Evolutionary conservation across 2,113 vertebrate species (phyloP).

Genomic region (Stigmatopora argus): DNA sequence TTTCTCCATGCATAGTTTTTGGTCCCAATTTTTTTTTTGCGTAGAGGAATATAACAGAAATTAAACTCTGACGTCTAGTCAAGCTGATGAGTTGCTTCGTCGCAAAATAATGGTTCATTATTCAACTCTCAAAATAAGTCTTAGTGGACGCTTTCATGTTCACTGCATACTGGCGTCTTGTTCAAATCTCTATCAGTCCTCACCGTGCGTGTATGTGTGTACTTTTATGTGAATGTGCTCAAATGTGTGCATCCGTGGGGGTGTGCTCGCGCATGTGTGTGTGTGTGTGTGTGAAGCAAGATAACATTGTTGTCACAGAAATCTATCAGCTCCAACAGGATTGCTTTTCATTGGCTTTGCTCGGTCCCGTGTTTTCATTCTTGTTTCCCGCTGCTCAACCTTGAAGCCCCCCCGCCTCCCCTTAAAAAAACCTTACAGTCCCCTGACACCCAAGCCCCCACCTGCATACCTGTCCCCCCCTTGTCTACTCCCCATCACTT

Average conservation of each 20-base stretch:
- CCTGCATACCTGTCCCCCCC: background rate
- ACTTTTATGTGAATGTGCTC: background rate
- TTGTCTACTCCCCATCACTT: conserved; percentile 33
- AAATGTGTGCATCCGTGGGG: background rate
- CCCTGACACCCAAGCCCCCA: conserved; percentile 12
- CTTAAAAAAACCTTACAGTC: conserved; percentile 12
- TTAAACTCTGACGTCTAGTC: too few species aligned
- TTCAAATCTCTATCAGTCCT: background rate
- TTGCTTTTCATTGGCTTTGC: conserved; percentile 23
- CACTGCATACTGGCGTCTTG: background rate
- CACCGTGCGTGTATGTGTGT: background rate
- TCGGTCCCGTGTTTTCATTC: conserved; percentile 19
- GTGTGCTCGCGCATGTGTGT: background rate
- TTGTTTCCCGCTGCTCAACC: conserved; percentile 15
- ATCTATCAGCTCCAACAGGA: conserved; percentile 16
- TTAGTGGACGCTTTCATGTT: background rate
- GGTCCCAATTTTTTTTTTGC: too few species aligned
- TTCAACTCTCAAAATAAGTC: too few species aligned
- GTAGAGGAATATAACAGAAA: too few species aligned
- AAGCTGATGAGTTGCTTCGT: too few species aligned
- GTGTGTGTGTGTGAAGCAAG: conserved; percentile 1
- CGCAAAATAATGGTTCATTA: too few species aligned
- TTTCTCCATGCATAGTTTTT: too few species aligned
- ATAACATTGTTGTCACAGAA: conserved; percentile 12
- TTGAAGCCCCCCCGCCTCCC: conserved; percentile 5